Evolutionary conservation across 2,888 invertebrate genomes (phyloP).

Genomic region (Dioctria linearis): DNA sequence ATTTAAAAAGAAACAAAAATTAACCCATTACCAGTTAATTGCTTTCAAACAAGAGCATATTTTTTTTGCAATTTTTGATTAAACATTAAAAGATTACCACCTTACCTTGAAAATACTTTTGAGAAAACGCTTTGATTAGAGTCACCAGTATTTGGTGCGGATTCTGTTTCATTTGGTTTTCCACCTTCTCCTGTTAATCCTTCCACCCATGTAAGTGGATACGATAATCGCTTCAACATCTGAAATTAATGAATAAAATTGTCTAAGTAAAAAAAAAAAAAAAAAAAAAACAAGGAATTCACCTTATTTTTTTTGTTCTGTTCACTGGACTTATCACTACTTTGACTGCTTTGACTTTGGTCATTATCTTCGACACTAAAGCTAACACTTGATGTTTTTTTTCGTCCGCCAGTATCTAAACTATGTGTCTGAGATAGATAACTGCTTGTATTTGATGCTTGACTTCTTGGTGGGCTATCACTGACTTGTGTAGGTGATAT

Average conservation of each 20-base stretch:
- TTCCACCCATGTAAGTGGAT: slow-evolving; percentile 94
- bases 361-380: slow-evolving; percentile 77
- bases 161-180: slow-evolving; percentile 67
- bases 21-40: slow-evolving; percentile 29
- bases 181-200: slow-evolving; percentile 85
- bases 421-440: slow-evolving; percentile 63
- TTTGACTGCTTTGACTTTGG: slow-evolving; percentile 57
- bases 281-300: neutral
- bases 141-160: slow-evolving; percentile 72
- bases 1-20: slow-evolving; percentile 54
- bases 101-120: slow-evolving; percentile 91
- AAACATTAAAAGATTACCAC: slow-evolving; percentile 27
- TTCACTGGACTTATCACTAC: slow-evolving; percentile 51
- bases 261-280: neutral
- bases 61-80: slow-evolving; percentile 37
- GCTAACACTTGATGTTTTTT: slow-evolving; percentile 81
- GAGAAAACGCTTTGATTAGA: slow-evolving; percentile 85
- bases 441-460: slow-evolving; percentile 60
- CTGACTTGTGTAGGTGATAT: slow-evolving; percentile 81
- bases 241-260: slow-evolving; percentile 68
- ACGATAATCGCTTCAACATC: slow-evolving; percentile 93
- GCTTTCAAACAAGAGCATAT: slow-evolving; percentile 1
- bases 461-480: slow-evolving; percentile 70
- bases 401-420: slow-evolving; percentile 71
- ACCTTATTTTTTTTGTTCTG: slow-evolving; percentile 59